Base-by-base conservation (phyloP, 2,888 invertebrate species). In the Mesodorylaimus sp. region DNA sequence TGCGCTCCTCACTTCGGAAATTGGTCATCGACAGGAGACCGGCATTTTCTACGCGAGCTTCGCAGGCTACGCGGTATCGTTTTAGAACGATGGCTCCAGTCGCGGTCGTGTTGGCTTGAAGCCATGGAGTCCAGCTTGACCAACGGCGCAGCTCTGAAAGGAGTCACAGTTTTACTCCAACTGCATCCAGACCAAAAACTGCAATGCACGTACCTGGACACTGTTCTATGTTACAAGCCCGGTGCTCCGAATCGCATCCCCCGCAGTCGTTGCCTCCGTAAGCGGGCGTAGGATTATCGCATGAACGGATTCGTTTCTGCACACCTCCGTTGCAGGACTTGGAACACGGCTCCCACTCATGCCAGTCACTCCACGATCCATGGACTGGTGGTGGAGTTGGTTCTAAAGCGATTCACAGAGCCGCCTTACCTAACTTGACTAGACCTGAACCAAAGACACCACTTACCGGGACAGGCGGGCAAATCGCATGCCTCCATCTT, bases 401-500 rank as follows among this genome's bases (percentile, higher is more conserved):
- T 13, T 24, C 25, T 45, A 23, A 28, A 26, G 25, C 19, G 25
- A 45, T 24, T 45, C 5, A 36, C n/a, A 10, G 10, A 36, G 36
- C 10, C 10, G n/a, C 10, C 10, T 36, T 36, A 10, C 36, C n/a
- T 10, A n/a, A 36, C 10, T 10, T 10, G n/a, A 10, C 10, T 36
- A 36, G n/a, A 36, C 36, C n/a, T 10, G 36, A n/a, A 10, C 10
- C 36, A 36, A 36, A 36, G n/a, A 36, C 36, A 36, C 10, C 36
- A 46, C 37, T 37, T 32, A 46, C 47, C 23, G n/a, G 53, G 53
- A 51, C 53, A 53, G 16, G 51, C 41, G 19, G 47, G 59, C 27
- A 60, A 61, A 5, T 53, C 51, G 55, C 89, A 91, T 63, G 79
- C 79, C 52, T 79, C 77, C 63, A 85, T 83, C 29, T 79, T 78